These are phyloP conservation scores for Sminthurinus aureus DNA, from an alignment of 2,888 invertebrate species.

Conservation along the genomic window DNA sequence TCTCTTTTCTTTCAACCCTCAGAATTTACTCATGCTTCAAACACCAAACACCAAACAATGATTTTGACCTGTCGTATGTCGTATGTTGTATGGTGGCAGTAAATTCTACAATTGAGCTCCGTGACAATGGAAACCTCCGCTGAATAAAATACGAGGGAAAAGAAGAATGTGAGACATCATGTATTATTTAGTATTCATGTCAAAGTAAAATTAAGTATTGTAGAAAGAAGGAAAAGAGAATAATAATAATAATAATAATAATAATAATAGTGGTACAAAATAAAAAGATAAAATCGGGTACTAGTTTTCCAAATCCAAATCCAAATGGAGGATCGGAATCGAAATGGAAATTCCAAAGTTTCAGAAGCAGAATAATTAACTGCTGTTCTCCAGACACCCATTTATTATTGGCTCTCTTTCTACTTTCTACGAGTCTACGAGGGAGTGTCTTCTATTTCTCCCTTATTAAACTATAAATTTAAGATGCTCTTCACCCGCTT, in stretches of 20 bases:
- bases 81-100: too few species aligned
- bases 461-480: slow-evolving; percentile 26
- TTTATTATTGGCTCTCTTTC: slow-evolving; percentile 16
- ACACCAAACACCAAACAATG: too few species aligned
- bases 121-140: too few species aligned
- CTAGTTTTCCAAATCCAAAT: not conserved
- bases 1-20: too few species aligned
- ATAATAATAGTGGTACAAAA: not conserved
- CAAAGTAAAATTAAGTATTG: too few species aligned
- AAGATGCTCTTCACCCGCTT: slow-evolving; percentile 5
- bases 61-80: too few species aligned
- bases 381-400: slow-evolving; percentile 29
- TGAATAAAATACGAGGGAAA: too few species aligned
- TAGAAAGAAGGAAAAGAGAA: not conserved
- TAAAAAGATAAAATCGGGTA: not conserved
- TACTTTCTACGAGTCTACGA: not conserved
- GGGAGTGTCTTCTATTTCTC: not conserved
- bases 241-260: not conserved
- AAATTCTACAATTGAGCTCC: too few species aligned
- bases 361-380: slow-evolving; percentile 25
- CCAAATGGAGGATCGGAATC: not conserved
- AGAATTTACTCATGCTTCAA: too few species aligned
- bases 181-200: too few species aligned
- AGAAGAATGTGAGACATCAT: too few species aligned
- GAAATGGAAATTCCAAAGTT: not conserved